Base-by-base conservation (phyloP, 2,113 vertebrate genomes). In the Embiotoca jacksoni region DNA sequence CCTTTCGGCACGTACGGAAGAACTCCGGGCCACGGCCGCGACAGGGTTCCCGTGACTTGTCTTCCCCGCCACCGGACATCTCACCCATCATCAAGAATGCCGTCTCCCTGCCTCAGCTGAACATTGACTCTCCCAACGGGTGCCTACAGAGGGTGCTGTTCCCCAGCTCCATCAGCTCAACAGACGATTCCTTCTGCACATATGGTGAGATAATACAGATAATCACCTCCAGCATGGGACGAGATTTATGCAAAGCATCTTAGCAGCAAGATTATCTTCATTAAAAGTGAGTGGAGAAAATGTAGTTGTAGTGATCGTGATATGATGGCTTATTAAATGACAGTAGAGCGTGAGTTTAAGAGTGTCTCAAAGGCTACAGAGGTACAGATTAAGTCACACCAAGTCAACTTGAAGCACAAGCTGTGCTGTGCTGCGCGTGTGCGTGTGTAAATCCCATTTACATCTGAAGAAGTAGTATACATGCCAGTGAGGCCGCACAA, bases 81-180 rank as follows among this genome's bases (percentile, higher is more conserved):
- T 99, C 98, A 0, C 97, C 97, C 87, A 98, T 99, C 93, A 97
- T 99, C 92, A 99, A 99, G 92, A 99, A 98, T 0, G 97, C 97
- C 7, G 88, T 98, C 87, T 99, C 97, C 0, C 87, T 99, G 92
- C 97, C 98, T 0, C 97, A 97, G 91, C 96, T 99, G 63, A 95
- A 88, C 0, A 14, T 80, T 1, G 91, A 91, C 75, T 72, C 88
- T 14, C 50, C 90, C 37, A 97, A 96, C 0, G 86, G 95, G 47
- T 92, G 89, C 81, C 85, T 94, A 6, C 90, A 94, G 88, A 92
- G 93, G 85, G 84, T 68, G 68, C 64, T 92, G 88, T 96, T 97
- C 75, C 95, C 95, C 86, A 93, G 85, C 54, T 93, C 94, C 31
- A 90, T 95, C 5, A 94, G 94, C 82, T 85, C 92, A 33, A 89